These are phyloP conservation scores for Cladorhizidae sp. DNA, from an alignment of 37 sponge, comb jelly and placozoan species.

Conservation along the genomic window DNA sequence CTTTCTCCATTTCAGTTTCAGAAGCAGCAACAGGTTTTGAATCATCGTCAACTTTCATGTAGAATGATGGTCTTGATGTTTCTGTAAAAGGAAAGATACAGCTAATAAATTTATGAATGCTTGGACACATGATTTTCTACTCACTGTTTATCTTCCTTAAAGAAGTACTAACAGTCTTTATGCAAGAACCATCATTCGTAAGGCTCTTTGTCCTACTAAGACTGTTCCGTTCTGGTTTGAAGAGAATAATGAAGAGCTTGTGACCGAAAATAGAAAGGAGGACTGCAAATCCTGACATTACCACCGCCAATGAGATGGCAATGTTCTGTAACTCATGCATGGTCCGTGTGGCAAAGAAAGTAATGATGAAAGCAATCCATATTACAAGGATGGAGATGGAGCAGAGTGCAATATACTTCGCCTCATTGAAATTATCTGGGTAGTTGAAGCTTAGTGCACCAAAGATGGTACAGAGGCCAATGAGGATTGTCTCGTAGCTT, in stretches of 20 bases:
- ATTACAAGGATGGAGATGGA: slow-evolving; percentile 60
- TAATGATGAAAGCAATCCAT: slow-evolving; percentile 58
- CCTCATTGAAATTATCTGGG: slow-evolving; percentile 84
- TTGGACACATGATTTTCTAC: too few species aligned
- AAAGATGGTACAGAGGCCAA: slow-evolving; percentile 54
- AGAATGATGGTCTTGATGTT: too few species aligned
- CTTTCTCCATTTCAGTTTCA: too few species aligned
- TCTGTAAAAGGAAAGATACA: too few species aligned
- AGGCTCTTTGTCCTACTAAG: too few species aligned
- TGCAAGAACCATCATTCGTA: too few species aligned
- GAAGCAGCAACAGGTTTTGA: too few species aligned
- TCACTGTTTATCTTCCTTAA: too few species aligned
- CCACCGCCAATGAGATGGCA: slow-evolving; percentile 38
- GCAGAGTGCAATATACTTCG: slow-evolving; percentile 62
- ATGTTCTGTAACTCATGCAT: slow-evolving; percentile 38
- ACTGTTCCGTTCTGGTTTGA: slow-evolving; percentile 27
- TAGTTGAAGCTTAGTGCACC: slow-evolving; percentile 64
- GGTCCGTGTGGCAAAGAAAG: slow-evolving; percentile 41
- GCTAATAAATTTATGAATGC: too few species aligned
- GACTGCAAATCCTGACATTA: slow-evolving; percentile 54
- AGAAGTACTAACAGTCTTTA: too few species aligned
- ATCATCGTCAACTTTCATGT: too few species aligned
- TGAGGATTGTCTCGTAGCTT: slow-evolving; percentile 51
- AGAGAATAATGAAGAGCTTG: slow-evolving; percentile 63
- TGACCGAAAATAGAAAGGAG: slow-evolving; percentile 60